Evolutionary conservation across 2,888 invertebrate species (phyloP).

Genomic region (Bellardia pandia): DNA sequence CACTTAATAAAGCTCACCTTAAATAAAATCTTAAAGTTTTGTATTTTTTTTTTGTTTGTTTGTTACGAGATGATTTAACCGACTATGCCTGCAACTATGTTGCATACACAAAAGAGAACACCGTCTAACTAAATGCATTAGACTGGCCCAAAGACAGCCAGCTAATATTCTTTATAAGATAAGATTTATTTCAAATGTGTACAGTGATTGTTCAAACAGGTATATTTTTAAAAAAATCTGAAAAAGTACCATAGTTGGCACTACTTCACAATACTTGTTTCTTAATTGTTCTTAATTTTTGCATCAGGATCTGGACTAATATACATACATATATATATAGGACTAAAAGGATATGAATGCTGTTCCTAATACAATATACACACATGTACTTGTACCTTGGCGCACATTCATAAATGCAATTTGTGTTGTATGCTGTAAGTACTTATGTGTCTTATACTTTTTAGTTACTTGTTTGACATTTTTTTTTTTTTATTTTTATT

Average conservation of each 20-base stretch:
- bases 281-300: too few species aligned
- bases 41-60: neutral
- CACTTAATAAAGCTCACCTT: conserved; percentile 31
- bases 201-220: too few species aligned
- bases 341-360: conserved; percentile 48
- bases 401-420: conserved; percentile 70
- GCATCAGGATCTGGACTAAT: neutral
- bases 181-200: too few species aligned
- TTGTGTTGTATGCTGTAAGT: conserved; percentile 71
- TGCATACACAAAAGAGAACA: conserved; percentile 32
- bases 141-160: neutral
- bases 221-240: too few species aligned
- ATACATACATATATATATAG: neutral
- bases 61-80: conserved; percentile 48
- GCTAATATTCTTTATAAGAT: too few species aligned
- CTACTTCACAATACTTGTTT: too few species aligned
- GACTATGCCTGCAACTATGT: conserved; percentile 62
- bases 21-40: conserved; percentile 56
- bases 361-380: conserved; percentile 4
- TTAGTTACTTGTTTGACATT: neutral
- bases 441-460: conserved; percentile 61
- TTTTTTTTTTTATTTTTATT: neutral
- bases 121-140: conserved; percentile 11
- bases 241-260: too few species aligned
- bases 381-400: neutral